Percentiles rank a stretch among this genome's conserved stretches.
phyloP scores from a whole-genome alignment of 2,797 vertebrate species.

The Catharus ustulatus region DNA sequence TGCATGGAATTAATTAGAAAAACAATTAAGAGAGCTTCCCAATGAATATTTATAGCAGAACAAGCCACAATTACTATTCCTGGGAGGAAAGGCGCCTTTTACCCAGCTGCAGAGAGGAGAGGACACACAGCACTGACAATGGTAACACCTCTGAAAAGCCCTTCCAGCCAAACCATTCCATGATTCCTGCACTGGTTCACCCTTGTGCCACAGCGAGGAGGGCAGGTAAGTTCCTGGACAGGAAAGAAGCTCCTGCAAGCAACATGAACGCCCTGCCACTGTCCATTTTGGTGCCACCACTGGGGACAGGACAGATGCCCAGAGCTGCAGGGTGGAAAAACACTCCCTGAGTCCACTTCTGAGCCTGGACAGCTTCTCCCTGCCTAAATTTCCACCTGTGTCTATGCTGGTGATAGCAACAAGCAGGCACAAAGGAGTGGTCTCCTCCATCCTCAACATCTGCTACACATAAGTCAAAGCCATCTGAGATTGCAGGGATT shows the following conservation, averaged over 20 bases:
- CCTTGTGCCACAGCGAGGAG: fast-evolving
- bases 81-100: neutral
- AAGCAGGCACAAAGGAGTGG: neutral
- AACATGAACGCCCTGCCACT: neutral
- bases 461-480: neutral
- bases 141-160: neutral
- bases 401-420: neutral
- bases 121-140: fast-evolving
- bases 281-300: neutral
- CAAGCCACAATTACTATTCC: neutral
- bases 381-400: neutral
- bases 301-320: neutral
- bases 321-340: neutral
- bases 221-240: neutral
- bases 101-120: neutral
- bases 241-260: neutral
- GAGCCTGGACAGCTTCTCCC: neutral
- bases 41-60: slow-evolving; percentile 60
- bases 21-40: slow-evolving; percentile 51
- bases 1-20: slow-evolving; percentile 52
- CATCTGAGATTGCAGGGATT: neutral
- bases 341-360: neutral
- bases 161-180: neutral
- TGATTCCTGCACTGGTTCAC: neutral
- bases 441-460: slow-evolving; percentile 8